These are phyloP conservation scores for Venusia cambrica DNA, from an alignment of 2,888 invertebrate genomes.

Conservation along the genomic window DNA sequence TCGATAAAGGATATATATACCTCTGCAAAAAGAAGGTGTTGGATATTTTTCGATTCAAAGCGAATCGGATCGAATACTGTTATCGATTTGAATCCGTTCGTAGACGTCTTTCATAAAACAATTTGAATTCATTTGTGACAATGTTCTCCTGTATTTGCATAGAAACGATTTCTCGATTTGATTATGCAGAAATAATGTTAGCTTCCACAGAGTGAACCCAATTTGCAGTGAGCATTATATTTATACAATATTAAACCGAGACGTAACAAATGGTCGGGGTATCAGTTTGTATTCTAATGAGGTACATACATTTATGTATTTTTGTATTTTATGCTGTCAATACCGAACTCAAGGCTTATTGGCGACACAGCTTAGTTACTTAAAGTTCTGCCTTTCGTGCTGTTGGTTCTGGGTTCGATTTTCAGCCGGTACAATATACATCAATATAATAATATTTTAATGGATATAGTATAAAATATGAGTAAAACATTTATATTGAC, in stretches of 20 bases:
- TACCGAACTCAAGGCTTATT: too few relatives aligned
- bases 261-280: slow-evolving; percentile 15
- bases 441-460: too few relatives aligned
- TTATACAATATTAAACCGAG: slow-evolving; percentile 36
- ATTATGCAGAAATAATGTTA: slow-evolving; percentile 63
- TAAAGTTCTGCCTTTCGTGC: too few relatives aligned
- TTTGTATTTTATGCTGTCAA: slow-evolving; percentile 4
- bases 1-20: too few relatives aligned
- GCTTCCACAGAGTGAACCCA: slow-evolving; percentile 46
- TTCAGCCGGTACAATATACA: too few relatives aligned
- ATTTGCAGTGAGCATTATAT: slow-evolving; percentile 58
- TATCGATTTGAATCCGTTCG: slow-evolving; percentile 17
- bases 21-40: too few relatives aligned
- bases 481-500: too few relatives aligned
- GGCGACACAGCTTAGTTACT: too few relatives aligned
- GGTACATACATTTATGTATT: slow-evolving; percentile 7
- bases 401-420: too few relatives aligned
- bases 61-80: too few relatives aligned
- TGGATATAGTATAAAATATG: too few relatives aligned
- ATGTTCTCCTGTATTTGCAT: slow-evolving; percentile 59
- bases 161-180: slow-evolving; percentile 54
- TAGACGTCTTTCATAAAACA: slow-evolving; percentile 36
- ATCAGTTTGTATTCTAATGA: slow-evolving; percentile 16
- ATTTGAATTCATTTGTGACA: slow-evolving; percentile 48
- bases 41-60: too few relatives aligned